Conservation (phyloP, 2,113 vertebrate species). For the Cyanocitta stelleri region DNA sequence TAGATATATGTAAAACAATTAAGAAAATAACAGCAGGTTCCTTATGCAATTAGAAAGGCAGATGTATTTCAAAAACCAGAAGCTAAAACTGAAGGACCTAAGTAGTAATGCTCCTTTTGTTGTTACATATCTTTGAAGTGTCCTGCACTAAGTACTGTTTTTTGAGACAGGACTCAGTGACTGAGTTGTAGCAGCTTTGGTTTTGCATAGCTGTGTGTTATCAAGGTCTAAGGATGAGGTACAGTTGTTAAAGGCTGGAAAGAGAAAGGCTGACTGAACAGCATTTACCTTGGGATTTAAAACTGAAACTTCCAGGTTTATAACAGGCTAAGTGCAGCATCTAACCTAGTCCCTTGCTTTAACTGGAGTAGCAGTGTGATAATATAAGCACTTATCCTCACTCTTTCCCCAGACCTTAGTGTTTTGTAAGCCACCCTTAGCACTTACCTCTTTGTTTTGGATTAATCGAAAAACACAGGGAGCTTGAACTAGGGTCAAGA, state of each 20-base stretch:
- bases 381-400: not conserved
- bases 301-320: conserved; percentile 4
- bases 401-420: not conserved
- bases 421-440: not conserved
- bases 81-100: not conserved
- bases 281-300: conserved; percentile 1
- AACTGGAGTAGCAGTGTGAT: not conserved
- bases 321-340: not conserved
- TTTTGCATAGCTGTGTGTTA: not conserved
- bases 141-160: not conserved
- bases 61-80: not conserved
- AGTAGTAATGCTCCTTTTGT: not conserved
- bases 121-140: not conserved
- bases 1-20: not conserved
- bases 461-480: not conserved
- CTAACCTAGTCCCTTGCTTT: not conserved
- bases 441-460: not conserved
- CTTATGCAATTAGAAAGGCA: not conserved
- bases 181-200: not conserved
- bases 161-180: not conserved
- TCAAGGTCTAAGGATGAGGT: not conserved
- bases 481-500: conserved; percentile 33
- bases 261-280: not conserved
- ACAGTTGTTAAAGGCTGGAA: not conserved
- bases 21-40: not conserved